Evolutionary conservation across 2,797 vertebrate species (phyloP).

Genomic region (Lagocephalus sceleratus): DNA sequence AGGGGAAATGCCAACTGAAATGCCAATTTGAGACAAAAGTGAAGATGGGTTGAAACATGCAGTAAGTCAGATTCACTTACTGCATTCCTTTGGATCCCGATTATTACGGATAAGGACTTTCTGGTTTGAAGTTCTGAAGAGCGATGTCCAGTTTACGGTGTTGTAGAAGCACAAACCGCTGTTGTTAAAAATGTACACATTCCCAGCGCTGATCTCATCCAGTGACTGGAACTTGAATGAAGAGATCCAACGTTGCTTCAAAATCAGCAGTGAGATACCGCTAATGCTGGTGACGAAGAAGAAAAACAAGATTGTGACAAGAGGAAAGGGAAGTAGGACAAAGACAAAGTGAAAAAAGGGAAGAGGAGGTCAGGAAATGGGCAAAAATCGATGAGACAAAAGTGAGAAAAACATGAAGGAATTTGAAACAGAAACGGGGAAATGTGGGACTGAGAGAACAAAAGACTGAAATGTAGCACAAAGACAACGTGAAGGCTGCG

Average conservation of each 20-base stretch:
- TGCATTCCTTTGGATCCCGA: constrained; percentile 87
- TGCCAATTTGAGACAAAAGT: no score
- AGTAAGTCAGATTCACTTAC: constrained; percentile 75
- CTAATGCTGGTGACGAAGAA: constrained; percentile 54
- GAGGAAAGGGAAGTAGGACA: neutral
- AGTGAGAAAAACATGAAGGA: neutral
- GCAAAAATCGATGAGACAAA: neutral
- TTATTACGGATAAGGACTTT: constrained; percentile 89
- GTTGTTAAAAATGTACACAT: constrained; percentile 97
- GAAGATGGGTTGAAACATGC: no score
- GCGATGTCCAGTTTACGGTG: constrained; percentile 94
- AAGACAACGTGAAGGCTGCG: neutral
- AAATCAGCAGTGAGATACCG: constrained; percentile 91
- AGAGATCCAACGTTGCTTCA: constrained; percentile 93
- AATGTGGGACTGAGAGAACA: neutral
- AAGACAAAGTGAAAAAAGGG: neutral
- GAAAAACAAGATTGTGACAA: neutral
- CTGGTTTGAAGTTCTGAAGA: constrained; percentile 88
- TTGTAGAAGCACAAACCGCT: constrained; percentile 95
- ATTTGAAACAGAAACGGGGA: neutral
- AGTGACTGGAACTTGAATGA: constrained; percentile 93
- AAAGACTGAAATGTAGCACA: neutral
- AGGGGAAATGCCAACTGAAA: no score
- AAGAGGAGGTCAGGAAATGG: neutral
- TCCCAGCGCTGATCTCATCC: constrained; percentile 94